These are phyloP conservation scores for Drosophila parvula DNA, from an alignment of 1,140 invertebrate genomes.

Conservation along the genomic window DNA sequence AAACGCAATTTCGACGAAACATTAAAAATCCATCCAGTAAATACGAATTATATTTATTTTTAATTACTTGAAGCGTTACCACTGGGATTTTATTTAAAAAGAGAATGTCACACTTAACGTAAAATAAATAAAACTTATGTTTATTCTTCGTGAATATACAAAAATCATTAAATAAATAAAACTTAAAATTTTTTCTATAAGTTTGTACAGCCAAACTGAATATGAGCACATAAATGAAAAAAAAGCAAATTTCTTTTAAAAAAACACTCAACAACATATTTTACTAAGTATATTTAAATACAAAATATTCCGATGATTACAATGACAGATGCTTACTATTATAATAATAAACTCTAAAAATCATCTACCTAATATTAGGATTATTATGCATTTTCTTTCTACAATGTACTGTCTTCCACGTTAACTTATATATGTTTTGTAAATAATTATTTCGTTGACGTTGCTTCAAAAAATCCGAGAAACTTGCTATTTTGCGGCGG, in stretches of 20 bases:
- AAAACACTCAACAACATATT: constrained; percentile 1
- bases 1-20: neutral
- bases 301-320: neutral
- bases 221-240: constrained; percentile 1
- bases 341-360: neutral
- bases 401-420: neutral
- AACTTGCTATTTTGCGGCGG: constrained; percentile 76
- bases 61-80: neutral
- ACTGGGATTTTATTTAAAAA: neutral
- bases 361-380: neutral
- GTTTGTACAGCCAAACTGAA: neutral
- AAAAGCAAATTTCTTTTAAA: neutral
- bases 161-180: neutral
- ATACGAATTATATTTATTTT: neutral
- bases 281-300: constrained; percentile 9
- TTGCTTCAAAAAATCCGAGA: constrained; percentile 80
- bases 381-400: neutral
- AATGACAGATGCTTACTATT: constrained; percentile 1
- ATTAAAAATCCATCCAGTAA: neutral
- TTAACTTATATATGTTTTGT: neutral
- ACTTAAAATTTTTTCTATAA: neutral
- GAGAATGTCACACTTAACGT: neutral
- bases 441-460: constrained; percentile 1
- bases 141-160: neutral
- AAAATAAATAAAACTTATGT: constrained; percentile 1